A percentile compares a stretch with the other conserved stretches of the same genome.
Evolutionary conservation across 1,140 invertebrate species (phyloP).

Genomic region (Ceratosolen fusciceps): DNA sequence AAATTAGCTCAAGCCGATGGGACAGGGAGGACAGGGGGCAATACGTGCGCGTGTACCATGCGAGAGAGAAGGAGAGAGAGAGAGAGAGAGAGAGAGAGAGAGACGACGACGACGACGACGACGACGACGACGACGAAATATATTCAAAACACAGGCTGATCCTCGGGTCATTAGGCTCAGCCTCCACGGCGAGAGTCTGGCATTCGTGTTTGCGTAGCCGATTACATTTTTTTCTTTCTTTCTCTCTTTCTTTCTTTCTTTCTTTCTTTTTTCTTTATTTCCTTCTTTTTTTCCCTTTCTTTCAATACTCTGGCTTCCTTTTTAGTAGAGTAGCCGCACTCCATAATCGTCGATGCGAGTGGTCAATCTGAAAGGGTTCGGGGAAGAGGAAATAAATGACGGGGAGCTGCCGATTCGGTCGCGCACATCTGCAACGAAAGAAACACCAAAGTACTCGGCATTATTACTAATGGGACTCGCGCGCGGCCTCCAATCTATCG

Average conservation of each 20-base stretch:
- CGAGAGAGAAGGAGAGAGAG: too few relatives aligned
- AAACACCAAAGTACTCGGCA: constrained; percentile 2
- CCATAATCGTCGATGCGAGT: constrained; percentile 36
- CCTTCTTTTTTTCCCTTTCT: too few relatives aligned
- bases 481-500: constrained; percentile 7
- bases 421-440: constrained; percentile 22
- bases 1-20: too few relatives aligned
- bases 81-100: too few relatives aligned
- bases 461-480: constrained; percentile 43
- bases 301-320: too few relatives aligned
- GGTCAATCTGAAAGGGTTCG: constrained; percentile 50
- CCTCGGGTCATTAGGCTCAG: neutral
- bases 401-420: neutral
- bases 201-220: constrained; percentile 17
- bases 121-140: too few relatives aligned
- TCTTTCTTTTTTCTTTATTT: constrained; percentile 9
- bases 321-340: constrained; percentile 23
- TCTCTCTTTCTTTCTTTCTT: constrained; percentile 18
- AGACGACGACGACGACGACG: neutral
- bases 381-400: constrained; percentile 37
- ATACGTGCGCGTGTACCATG: too few relatives aligned
- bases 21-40: too few relatives aligned
- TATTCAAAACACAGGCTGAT: neutral
- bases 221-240: constrained; percentile 4
- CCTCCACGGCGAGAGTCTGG: neutral